phyloP scores from a whole-genome alignment of 1,140 invertebrate species.

The Euglossa dilemma region DNA sequence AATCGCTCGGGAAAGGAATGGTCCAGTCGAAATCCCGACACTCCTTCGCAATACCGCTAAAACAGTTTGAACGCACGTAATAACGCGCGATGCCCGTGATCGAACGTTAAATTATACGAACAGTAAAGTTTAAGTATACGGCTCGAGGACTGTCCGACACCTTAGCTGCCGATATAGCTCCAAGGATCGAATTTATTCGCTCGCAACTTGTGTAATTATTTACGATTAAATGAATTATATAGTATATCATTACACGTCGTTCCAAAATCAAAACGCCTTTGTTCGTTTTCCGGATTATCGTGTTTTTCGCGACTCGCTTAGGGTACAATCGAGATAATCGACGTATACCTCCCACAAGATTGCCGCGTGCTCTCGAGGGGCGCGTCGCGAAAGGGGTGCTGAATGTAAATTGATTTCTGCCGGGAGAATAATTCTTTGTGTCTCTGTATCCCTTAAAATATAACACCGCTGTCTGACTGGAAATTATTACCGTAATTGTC shows the following conservation, averaged over 20 bases:
- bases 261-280: conserved; percentile 32
- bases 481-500: not conserved
- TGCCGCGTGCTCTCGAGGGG: not conserved
- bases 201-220: conserved; percentile 60
- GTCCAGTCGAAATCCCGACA: not conserved
- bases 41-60: not conserved
- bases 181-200: conserved; percentile 35
- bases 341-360: conserved; percentile 35
- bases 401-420: conserved; percentile 17
- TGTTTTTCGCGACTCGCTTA: conserved; percentile 20
- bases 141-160: conserved; percentile 16
- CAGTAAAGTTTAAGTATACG: conserved; percentile 42
- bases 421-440: not conserved
- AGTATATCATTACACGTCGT: conserved; percentile 53
- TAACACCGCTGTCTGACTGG: not conserved
- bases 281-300: conserved; percentile 48
- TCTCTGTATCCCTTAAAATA: not conserved
- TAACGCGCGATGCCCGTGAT: conserved; percentile 36
- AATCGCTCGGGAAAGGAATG: not conserved
- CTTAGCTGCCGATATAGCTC: conserved; percentile 32
- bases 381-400: not conserved
- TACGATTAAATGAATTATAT: conserved; percentile 61
- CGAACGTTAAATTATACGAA: conserved; percentile 51
- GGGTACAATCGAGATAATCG: conserved; percentile 46
- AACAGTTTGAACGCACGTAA: conserved; percentile 51